Conservation (phyloP, 1,140 invertebrate genomes). For the Sminthurinus signatus region DNA sequence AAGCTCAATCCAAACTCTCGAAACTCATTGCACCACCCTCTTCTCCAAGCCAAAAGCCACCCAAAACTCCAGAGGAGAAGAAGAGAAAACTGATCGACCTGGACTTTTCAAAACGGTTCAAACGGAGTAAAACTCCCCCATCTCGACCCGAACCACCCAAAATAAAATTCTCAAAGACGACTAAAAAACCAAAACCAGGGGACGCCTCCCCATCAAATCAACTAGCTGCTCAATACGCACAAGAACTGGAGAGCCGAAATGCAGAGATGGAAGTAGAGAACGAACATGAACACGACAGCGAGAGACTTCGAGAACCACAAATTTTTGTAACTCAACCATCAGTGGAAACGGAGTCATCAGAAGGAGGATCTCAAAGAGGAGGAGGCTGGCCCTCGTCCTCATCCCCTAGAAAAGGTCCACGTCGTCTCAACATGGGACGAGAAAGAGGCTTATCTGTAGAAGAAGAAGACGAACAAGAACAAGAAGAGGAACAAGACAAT, state of each 20-base stretch:
- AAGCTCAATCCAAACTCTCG: not conserved
- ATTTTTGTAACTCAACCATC: conserved; percentile 36
- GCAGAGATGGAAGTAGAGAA: conserved; percentile 15
- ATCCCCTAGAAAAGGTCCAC: not conserved
- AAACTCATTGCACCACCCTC: not conserved
- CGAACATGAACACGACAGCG: not conserved
- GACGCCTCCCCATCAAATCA: conserved; percentile 13
- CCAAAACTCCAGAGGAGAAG: conserved; percentile 15
- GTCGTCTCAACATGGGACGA: not conserved
- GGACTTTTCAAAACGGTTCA: conserved; percentile 29
- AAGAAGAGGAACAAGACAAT: conserved; percentile 3
- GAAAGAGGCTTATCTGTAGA: not conserved
- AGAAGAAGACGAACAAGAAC: not conserved
- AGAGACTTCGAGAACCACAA: conserved; percentile 13
- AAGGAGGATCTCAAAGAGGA: no score
- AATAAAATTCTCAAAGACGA: not conserved
- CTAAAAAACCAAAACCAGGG: not conserved
- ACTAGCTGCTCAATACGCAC: conserved; percentile 25
- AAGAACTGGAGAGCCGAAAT: conserved; percentile 16
- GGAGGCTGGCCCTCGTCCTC: no score
- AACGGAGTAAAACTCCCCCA: conserved; percentile 32
- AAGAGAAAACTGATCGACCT: conserved; percentile 23
- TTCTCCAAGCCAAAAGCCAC: not conserved
- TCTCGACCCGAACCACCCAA: conserved; percentile 26
- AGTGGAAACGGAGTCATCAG: conserved; percentile 19